phyloP scores from a whole-genome alignment of 2,888 invertebrate genomes.

The Phrixothrix hirtus region DNA sequence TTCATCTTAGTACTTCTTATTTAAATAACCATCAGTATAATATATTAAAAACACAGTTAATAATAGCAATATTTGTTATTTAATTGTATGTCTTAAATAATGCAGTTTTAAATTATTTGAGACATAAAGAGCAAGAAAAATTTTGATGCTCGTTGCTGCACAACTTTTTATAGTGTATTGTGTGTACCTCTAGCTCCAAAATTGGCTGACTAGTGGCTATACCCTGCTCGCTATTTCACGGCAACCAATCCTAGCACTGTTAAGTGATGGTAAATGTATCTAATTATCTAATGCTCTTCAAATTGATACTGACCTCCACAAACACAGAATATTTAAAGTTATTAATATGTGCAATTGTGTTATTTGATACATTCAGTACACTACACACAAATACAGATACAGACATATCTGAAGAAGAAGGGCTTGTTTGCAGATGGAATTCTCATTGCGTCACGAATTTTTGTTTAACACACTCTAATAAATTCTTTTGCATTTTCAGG shows the following conservation, averaged over 20 bases:
- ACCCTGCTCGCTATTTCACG: slow-evolving; percentile 27
- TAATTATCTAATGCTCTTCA: background rate
- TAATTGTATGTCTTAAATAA: too few species aligned
- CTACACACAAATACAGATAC: slow-evolving; percentile 22
- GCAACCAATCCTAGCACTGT: slow-evolving; percentile 30
- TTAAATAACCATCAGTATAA: too few species aligned
- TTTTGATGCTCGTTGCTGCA: slow-evolving; percentile 28
- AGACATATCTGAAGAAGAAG: slow-evolving; percentile 23
- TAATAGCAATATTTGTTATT: too few species aligned
- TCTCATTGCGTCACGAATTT: slow-evolving; percentile 50
- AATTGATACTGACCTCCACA: too few species aligned
- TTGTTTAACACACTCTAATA: slow-evolving; percentile 30
- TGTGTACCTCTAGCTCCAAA: slow-evolving; percentile 31
- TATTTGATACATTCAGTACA: slow-evolving; percentile 20
- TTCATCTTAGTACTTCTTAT: too few species aligned
- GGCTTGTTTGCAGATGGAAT: slow-evolving; percentile 48
- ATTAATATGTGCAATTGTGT: too few species aligned
- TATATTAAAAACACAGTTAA: too few species aligned
- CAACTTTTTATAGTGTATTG: slow-evolving; percentile 33
- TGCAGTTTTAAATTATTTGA: too few species aligned
- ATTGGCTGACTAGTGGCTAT: slow-evolving; percentile 30
- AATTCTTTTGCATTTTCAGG: slow-evolving; percentile 40
- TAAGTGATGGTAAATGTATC: slow-evolving; percentile 3
- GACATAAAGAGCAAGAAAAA: too few species aligned
- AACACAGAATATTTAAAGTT: background rate